Percentiles rank a stretch among this genome's conserved stretches.
These are phyloP conservation scores for Ctenosaura bakeri DNA, from an alignment of 2,797 vertebrate species.

Conservation along the genomic window DNA sequence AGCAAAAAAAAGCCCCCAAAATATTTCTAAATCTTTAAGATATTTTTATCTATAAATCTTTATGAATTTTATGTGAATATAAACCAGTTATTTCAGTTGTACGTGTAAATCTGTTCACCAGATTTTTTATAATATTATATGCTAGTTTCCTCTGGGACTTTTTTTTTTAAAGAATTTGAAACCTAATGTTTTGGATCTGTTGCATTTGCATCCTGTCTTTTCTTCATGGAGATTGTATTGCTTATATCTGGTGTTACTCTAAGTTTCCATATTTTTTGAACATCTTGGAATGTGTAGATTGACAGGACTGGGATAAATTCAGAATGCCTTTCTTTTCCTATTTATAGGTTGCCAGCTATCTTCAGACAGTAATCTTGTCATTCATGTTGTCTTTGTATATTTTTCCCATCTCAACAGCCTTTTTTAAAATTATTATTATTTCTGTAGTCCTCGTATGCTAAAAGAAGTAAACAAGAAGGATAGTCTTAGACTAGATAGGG, in stretches of 20 bases:
- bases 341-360: background rate
- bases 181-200: background rate
- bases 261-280: background rate
- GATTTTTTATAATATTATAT: background rate
- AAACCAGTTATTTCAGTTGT: slow-evolving; percentile 14
- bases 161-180: background rate
- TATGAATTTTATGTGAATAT: slow-evolving; percentile 13
- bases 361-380: background rate
- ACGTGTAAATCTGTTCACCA: background rate
- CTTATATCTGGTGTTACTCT: background rate
- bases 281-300: background rate
- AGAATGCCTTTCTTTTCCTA: background rate
- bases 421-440: background rate
- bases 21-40: background rate
- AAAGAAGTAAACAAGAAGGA: background rate
- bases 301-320: background rate
- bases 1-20: background rate
- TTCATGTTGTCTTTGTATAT: background rate
- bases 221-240: no score
- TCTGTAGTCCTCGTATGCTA: background rate
- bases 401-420: background rate
- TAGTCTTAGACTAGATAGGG: background rate
- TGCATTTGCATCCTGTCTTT: background rate
- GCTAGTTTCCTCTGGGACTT: background rate
- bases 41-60: background rate